A percentile compares a stretch with the other conserved stretches of the same genome.
Conservation (phyloP, 2,113 vertebrate genomes). For the Lipophrys pholis region DNA sequence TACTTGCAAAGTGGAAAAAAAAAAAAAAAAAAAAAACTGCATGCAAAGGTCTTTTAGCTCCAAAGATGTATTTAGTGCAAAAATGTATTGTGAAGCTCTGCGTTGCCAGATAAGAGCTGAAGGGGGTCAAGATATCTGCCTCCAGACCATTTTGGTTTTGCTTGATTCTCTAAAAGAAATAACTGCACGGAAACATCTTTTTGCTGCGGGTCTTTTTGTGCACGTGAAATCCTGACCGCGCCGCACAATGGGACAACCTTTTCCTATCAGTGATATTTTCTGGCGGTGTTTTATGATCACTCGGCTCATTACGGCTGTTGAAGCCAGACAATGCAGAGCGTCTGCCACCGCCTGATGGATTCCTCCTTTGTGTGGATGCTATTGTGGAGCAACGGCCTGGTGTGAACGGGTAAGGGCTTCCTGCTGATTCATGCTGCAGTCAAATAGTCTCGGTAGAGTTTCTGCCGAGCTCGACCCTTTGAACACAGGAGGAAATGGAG, state of each 20-base stretch:
- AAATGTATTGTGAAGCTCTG: no score
- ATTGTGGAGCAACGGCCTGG: conserved; percentile 25
- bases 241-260: background rate
- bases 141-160: no score
- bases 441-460: conserved; percentile 55
- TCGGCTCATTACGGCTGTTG: conserved; percentile 21
- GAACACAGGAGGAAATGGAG: conserved; percentile 58
- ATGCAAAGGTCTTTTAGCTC: no score
- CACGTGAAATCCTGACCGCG: conserved; percentile 18
- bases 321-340: conserved; percentile 30
- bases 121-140: no score
- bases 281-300: conserved; percentile 18
- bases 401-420: conserved; percentile 45
- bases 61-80: no score
- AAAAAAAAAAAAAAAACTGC: no score
- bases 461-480: conserved; percentile 53
- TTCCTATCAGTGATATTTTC: conserved; percentile 27
- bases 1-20: no score
- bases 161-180: no score
- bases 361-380: conserved; percentile 38
- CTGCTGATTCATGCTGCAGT: conserved; percentile 77
- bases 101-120: no score
- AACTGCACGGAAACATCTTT: no score
- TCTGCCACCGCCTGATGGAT: conserved; percentile 17
- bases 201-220: no score